Base-by-base conservation (phyloP, 2,797 vertebrate genomes). In the Acipenser ruthenus region DNA sequence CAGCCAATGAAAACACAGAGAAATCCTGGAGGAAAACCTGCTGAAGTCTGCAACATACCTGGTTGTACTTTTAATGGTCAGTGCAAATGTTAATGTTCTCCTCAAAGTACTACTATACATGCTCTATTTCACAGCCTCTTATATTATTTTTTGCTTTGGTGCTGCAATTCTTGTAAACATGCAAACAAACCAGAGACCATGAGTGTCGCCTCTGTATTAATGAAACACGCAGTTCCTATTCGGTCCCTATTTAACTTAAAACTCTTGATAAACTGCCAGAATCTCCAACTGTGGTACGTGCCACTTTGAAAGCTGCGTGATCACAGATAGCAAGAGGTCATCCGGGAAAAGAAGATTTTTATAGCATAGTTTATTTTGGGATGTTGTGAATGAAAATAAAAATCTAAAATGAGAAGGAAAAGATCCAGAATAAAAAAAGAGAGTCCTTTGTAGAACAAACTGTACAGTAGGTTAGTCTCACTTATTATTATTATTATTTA, bases 201-300 rank as follows among this genome's bases (percentile, higher is more conserved):
- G 8, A 11, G 23, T 64, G 68, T 56, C 52, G n/a, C 51, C 58
- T 56, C 50, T 53, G 49, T 63, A 48, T 50, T 61, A 73, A 69
- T 65, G 58, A 66, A 12, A 51, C 18, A 66, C 67, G 52, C 50
- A n/a, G 23, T 52, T 69, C 51, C 60, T 71, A 52, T 67, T 66
- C 69, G 49, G 62, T 63, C 65, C 50, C 59, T 70, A 69, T 75
- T 70, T 69, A 69, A 67, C 63, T 71, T 60, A 60, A 72, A 71
- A 77, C 64, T 10, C 15, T 66, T 62, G 65, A 74, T 49, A 7
- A 55, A 12, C 7, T 65, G 66, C 71, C 71, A 75, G 64, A 65
- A 63, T 60, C 62, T 37, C 62, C 65, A 50, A 55, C 68, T 23
- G 23, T 66, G 66, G 62, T 74, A 79, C 49, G 66, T 74, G 74